Conservation (phyloP, 2,797 vertebrate species). For the Sebastes hopkinsi region DNA sequence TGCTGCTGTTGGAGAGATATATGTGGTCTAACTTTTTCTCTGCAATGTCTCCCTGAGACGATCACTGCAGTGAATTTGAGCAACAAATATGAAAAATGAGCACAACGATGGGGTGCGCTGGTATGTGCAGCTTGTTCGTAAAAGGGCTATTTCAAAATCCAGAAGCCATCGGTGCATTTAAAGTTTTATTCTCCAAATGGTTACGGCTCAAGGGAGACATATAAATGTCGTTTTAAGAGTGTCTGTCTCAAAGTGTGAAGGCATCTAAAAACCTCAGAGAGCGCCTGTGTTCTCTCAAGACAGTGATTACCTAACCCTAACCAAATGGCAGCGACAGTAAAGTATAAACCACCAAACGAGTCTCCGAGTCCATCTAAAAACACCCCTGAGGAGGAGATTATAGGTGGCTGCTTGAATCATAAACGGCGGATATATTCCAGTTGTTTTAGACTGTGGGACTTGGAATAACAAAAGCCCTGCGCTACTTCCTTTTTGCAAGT, state of each 20-base stretch:
- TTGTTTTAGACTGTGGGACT: slow-evolving; percentile 78
- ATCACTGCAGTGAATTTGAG: neutral
- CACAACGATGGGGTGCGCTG: neutral
- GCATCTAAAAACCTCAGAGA: neutral
- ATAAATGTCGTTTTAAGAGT: neutral
- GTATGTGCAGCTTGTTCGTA: neutral
- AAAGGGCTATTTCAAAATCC: neutral
- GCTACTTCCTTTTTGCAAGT: slow-evolving; percentile 82
- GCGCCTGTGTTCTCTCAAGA: neutral
- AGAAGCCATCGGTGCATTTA: neutral
- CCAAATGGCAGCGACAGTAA: slow-evolving; percentile 41
- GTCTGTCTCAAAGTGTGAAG: neutral
- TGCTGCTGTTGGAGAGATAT: neutral
- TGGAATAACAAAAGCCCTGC: slow-evolving; percentile 79
- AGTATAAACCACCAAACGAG: slow-evolving; percentile 19
- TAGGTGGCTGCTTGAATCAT: slow-evolving; percentile 65
- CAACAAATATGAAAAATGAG: neutral
- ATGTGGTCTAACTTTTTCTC: slow-evolving; percentile 17
- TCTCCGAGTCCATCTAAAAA: slow-evolving; percentile 29
- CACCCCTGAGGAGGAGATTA: slow-evolving; percentile 57
- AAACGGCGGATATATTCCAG: slow-evolving; percentile 78
- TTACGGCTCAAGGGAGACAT: neutral
- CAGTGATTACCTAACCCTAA: slow-evolving; percentile 3
- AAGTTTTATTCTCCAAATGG: neutral
- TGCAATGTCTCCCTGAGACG: neutral